phyloP scores from a whole-genome alignment of 2,888 invertebrate species.

The Himalopsyche anomala region DNA sequence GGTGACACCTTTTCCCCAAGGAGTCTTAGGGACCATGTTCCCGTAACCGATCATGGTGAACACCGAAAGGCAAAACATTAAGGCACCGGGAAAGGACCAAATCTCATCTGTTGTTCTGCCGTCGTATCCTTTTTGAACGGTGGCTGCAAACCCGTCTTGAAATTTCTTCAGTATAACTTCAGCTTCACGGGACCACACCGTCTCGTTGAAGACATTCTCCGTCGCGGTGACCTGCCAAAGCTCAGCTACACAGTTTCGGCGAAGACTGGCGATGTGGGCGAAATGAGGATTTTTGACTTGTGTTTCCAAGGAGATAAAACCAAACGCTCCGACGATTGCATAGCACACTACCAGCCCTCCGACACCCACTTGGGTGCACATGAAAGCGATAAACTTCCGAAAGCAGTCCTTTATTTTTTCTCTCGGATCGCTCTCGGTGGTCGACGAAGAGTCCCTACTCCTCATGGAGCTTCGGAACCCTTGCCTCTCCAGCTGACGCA shows the following conservation, averaged over 20 bases:
- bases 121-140: conserved; percentile 84
- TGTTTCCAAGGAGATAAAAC: conserved; percentile 87
- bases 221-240: conserved; percentile 84
- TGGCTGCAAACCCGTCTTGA: conserved; percentile 81
- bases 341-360: conserved; percentile 92
- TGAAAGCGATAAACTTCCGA: conserved; percentile 90
- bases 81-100: conserved; percentile 91
- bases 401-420: conserved; percentile 91
- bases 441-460: conserved; percentile 82
- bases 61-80: conserved; percentile 92
- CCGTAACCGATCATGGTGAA: conserved; percentile 96
- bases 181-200: conserved; percentile 79
- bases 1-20: conserved; percentile 89
- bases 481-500: conserved; percentile 60
- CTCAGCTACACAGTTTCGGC: conserved; percentile 78
- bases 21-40: conserved; percentile 88
- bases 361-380: conserved; percentile 95
- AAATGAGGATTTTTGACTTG: conserved; percentile 76
- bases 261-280: conserved; percentile 75
- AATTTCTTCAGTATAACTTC: conserved; percentile 80
- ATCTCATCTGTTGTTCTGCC: conserved; percentile 82
- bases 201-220: conserved; percentile 83
- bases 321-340: conserved; percentile 89
- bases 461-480: conserved; percentile 79
- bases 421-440: conserved; percentile 81